phyloP scores from a whole-genome alignment of 2,113 vertebrate genomes.

The Cavia porcellus region DNA sequence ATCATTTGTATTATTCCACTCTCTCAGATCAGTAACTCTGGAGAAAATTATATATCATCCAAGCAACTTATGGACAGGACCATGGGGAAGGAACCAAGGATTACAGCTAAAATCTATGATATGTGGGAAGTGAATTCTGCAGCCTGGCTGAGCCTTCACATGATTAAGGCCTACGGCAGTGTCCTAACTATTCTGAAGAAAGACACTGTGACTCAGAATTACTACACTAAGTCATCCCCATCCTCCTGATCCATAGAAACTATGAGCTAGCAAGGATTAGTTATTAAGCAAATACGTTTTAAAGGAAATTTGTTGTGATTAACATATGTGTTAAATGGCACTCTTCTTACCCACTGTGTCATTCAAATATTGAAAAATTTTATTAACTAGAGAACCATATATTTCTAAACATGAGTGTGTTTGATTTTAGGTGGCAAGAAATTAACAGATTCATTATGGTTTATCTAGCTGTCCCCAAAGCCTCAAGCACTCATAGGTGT shows the following conservation, averaged over 20 bases:
- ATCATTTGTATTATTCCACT: neutral
- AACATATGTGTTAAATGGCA: neutral
- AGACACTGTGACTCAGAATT: neutral
- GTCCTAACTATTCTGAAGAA: no score
- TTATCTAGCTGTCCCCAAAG: neutral
- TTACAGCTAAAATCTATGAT: neutral
- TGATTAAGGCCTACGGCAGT: neutral
- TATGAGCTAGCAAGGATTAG: neutral
- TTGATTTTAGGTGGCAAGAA: neutral
- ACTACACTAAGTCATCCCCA: neutral
- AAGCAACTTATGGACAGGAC: neutral
- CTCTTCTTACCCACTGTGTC: neutral
- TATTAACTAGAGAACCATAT: neutral
- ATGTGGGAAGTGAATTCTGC: neutral
- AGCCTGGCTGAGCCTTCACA: neutral
- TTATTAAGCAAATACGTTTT: neutral
- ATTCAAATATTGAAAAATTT: neutral
- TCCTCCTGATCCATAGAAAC: neutral
- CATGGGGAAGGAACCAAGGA: rapidly evolving
- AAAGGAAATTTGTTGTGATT: neutral
- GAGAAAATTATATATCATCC: neutral
- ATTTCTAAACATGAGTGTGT: neutral
- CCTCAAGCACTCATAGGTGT: neutral
- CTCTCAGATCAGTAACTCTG: neutral
- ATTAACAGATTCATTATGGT: neutral